Percentiles rank a stretch among this genome's conserved stretches.
These are phyloP conservation scores for Ibycter americanus DNA, from an alignment of 2,797 vertebrate species.

Conservation along the genomic window DNA sequence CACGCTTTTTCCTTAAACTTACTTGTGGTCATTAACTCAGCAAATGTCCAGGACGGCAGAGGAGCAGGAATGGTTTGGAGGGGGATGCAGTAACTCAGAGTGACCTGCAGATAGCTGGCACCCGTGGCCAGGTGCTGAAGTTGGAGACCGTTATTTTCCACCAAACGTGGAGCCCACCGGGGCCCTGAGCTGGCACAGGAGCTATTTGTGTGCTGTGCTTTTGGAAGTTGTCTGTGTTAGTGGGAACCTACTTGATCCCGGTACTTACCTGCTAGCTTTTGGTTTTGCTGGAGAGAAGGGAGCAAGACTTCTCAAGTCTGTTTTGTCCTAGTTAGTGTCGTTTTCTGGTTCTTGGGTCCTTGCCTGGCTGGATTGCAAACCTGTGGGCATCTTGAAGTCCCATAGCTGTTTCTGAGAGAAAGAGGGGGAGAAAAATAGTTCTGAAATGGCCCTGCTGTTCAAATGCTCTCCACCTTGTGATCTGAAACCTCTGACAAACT, in stretches of 20 bases:
- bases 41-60: neutral
- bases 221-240: neutral
- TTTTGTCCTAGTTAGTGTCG: neutral
- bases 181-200: neutral
- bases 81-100: neutral
- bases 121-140: neutral
- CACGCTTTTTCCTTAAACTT: neutral
- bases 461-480: neutral
- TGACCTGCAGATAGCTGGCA: neutral
- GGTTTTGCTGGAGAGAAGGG: neutral
- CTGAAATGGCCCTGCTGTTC: neutral
- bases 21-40: neutral
- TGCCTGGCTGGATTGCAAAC: neutral
- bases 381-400: neutral
- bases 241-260: neutral
- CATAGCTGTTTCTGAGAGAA: neutral
- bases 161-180: accelerated
- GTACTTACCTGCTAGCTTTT: neutral
- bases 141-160: neutral
- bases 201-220: neutral
- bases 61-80: neutral
- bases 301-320: neutral
- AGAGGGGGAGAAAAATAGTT: neutral
- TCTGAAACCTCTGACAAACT: neutral
- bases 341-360: neutral